Percentiles rank a stretch among this genome's conserved stretches.
Conservation (phyloP, 2,888 invertebrate species). For the Napeogenes inachia region DNA sequence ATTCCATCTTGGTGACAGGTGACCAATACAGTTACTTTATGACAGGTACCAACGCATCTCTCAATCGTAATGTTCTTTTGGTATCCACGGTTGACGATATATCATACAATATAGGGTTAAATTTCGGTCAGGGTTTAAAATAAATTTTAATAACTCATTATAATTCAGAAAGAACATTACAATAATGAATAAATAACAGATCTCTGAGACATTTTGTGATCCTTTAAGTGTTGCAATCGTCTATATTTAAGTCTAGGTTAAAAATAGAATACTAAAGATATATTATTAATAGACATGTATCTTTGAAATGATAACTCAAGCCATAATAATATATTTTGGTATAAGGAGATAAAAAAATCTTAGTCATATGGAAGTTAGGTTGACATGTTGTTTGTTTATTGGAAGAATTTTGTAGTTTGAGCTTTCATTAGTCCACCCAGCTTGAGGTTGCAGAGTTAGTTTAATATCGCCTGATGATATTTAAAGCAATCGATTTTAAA, state of each 20-base stretch:
- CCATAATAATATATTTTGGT: constrained; percentile 78
- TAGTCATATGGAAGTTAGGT: constrained; percentile 57
- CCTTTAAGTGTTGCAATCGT: constrained; percentile 70
- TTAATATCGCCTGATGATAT: neutral
- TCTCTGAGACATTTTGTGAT: constrained; percentile 71
- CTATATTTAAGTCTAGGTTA: constrained; percentile 65
- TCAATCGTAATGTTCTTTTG: constrained; percentile 61
- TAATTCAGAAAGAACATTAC: constrained; percentile 54
- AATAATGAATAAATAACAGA: constrained; percentile 49
- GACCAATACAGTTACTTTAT: constrained; percentile 14
- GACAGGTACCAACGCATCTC: constrained; percentile 37
- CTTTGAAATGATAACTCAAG: constrained; percentile 70
- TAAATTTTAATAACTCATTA: constrained; percentile 2
- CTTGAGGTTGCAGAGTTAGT: constrained; percentile 30
- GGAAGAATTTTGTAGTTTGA: constrained; percentile 33
- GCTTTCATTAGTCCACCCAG: constrained; percentile 45
- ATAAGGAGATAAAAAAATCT: constrained; percentile 63
- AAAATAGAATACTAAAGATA: constrained; percentile 55
- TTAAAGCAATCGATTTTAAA: no score
- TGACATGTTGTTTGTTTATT: constrained; percentile 39
- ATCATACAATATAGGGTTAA: constrained; percentile 6
- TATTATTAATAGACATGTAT: constrained; percentile 68
- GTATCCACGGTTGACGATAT: constrained; percentile 15
- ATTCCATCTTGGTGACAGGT: no score
- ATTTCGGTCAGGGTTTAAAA: constrained; percentile 7